Conservation (phyloP, 1,140 invertebrate species). For the Ladona fulva region DNA sequence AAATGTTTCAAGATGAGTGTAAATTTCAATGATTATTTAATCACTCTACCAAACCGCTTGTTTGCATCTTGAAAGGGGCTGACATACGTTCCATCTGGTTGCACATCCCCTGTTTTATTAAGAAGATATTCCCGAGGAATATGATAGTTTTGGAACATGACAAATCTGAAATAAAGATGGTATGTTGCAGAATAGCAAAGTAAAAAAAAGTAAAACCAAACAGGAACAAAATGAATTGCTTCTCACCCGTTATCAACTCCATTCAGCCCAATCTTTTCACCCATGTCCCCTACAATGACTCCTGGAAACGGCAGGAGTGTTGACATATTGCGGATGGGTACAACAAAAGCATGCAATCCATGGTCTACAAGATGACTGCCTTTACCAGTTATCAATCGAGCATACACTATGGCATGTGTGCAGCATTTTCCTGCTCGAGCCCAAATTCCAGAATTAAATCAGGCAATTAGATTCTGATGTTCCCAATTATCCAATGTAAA, state of each 20-base stretch:
- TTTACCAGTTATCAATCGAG: conserved; percentile 42
- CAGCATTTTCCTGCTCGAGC: conserved; percentile 38
- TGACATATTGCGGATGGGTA: conserved; percentile 66
- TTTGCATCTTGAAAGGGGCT: conserved; percentile 37
- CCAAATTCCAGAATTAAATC: background rate
- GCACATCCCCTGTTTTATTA: conserved; percentile 81
- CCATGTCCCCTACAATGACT: conserved; percentile 69
- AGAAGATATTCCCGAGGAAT: conserved; percentile 74
- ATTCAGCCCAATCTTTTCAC: conserved; percentile 79
- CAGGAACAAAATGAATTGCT: background rate
- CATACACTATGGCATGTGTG: conserved; percentile 48
- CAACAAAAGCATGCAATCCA: conserved; percentile 78
- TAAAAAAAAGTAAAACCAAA: background rate
- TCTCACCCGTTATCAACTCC: conserved; percentile 78
- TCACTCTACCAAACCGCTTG: conserved; percentile 34
- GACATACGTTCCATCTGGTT: conserved; percentile 67
- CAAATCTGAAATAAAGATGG: conserved; percentile 48
- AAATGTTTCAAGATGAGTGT: too few species aligned
- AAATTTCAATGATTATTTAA: too few species aligned
- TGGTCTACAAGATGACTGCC: conserved; percentile 58
- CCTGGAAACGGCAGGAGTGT: conserved; percentile 64
- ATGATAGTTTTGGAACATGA: conserved; percentile 76
- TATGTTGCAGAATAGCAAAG: background rate
- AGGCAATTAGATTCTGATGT: background rate
- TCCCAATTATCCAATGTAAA: too few species aligned